A percentile compares a stretch with the other conserved stretches of the same genome.
Evolutionary conservation across 2,113 vertebrate species (phyloP).

Genomic region (Aix galericulata): DNA sequence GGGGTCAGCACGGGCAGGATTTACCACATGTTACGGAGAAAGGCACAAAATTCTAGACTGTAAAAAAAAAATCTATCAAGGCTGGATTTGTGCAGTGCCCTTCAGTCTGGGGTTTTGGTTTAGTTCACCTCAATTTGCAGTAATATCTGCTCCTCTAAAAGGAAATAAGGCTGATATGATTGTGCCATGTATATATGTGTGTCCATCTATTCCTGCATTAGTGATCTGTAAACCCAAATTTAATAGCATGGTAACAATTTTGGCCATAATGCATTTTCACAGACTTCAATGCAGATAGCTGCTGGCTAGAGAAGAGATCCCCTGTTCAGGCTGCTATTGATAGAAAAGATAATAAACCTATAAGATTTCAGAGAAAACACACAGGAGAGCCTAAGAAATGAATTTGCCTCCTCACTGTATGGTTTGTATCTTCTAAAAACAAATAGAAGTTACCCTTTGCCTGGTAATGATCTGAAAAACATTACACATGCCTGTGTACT

Average conservation of each 20-base stretch:
- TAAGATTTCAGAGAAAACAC: not conserved
- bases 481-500: not conserved
- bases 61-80: not conserved
- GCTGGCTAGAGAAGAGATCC: not conserved
- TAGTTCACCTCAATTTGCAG: not conserved
- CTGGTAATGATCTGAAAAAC: not conserved
- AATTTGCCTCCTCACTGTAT: not conserved
- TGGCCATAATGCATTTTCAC: not conserved
- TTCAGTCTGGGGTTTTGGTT: not conserved
- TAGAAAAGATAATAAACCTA: not conserved
- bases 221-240: not conserved
- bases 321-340: not conserved
- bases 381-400: not conserved
- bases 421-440: not conserved
- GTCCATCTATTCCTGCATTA: rapidly evolving
- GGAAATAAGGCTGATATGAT: not conserved
- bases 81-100: not conserved
- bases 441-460: not conserved
- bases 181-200: not conserved
- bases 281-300: not conserved
- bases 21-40: not conserved
- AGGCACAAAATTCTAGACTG: not conserved
- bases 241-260: not conserved
- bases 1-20: not conserved
- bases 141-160: not conserved